A percentile compares a stretch with the other conserved stretches of the same genome.
phyloP scores from a whole-genome alignment of 2,888 invertebrate genomes.

The Tricholauxania praeusta region DNA sequence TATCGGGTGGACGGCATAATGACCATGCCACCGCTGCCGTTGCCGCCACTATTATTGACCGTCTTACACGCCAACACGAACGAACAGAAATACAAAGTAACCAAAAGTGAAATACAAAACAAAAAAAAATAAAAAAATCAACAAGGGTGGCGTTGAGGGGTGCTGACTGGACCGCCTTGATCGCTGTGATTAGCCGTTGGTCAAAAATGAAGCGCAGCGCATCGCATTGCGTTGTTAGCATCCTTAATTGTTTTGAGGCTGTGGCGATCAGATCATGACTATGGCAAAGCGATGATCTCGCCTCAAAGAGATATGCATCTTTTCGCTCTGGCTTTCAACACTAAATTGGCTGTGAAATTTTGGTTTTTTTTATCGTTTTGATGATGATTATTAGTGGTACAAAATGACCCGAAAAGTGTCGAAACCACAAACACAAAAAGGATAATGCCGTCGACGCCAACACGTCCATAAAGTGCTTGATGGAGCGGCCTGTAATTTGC shows the following conservation, averaged over 20 bases:
- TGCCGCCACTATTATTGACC: not conserved
- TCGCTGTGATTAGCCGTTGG: constrained; percentile 16
- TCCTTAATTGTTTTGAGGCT: constrained; percentile 11
- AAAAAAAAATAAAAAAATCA: not conserved
- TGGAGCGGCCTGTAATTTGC: constrained; percentile 4
- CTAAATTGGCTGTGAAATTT: constrained; percentile 31
- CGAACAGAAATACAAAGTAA: not conserved
- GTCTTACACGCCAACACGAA: not conserved
- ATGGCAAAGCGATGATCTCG: too few species aligned
- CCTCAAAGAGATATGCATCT: too few species aligned
- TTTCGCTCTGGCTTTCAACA: constrained; percentile 5
- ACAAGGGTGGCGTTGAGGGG: constrained; percentile 26
- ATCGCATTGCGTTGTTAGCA: not conserved
- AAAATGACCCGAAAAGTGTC: constrained; percentile 12
- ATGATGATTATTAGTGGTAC: not conserved
- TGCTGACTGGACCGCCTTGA: constrained; percentile 16
- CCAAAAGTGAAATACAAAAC: too few species aligned
- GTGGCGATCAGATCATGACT: not conserved
- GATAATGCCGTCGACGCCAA: constrained; percentile 6
- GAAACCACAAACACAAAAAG: constrained; percentile 20
- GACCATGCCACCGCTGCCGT: constrained; percentile 1
- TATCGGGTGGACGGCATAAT: not conserved
- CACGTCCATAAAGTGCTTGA: not conserved
- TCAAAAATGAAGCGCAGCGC: not conserved
- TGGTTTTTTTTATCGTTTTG: not conserved